These are phyloP conservation scores for Lasioglossum zephyrum DNA, from an alignment of 2,888 invertebrate species.

Conservation along the genomic window DNA sequence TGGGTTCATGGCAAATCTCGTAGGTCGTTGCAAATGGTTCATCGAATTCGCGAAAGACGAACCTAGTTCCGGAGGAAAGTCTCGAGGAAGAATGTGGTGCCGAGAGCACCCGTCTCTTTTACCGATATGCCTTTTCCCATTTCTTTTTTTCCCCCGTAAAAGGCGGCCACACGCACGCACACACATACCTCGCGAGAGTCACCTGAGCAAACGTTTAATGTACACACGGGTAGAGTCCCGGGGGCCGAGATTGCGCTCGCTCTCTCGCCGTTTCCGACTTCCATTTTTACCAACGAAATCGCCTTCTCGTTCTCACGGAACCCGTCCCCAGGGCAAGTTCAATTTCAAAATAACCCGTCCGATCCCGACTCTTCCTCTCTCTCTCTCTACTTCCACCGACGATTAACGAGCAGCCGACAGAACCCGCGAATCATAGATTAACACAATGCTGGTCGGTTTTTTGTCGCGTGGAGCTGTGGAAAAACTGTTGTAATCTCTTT, in stretches of 20 bases:
- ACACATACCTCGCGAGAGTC: conserved; percentile 21
- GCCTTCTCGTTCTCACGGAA: conserved; percentile 48
- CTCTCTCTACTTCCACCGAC: neutral
- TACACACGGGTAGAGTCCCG: neutral
- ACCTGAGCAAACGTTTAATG: conserved; percentile 47
- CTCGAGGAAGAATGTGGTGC: neutral
- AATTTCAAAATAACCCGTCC: conserved; percentile 21
- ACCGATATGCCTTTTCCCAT: neutral
- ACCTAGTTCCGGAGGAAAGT: neutral
- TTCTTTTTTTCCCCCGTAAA: neutral
- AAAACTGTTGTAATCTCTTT: neutral
- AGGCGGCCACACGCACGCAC: neutral
- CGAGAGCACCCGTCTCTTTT: neutral
- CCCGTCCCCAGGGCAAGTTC: conserved; percentile 48
- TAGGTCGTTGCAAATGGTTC: neutral
- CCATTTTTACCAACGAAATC: conserved; percentile 35
- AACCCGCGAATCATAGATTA: neutral
- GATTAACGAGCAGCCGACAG: neutral
- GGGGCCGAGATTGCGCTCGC: neutral
- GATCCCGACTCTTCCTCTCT: neutral
- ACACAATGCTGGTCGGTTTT: neutral
- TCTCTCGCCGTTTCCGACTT: conserved; percentile 23
- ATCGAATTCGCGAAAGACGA: neutral
- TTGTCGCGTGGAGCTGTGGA: neutral
- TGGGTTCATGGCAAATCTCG: too few species aligned